Conservation (phyloP, 1,140 invertebrate genomes). For the Oppia nitens region DNA sequence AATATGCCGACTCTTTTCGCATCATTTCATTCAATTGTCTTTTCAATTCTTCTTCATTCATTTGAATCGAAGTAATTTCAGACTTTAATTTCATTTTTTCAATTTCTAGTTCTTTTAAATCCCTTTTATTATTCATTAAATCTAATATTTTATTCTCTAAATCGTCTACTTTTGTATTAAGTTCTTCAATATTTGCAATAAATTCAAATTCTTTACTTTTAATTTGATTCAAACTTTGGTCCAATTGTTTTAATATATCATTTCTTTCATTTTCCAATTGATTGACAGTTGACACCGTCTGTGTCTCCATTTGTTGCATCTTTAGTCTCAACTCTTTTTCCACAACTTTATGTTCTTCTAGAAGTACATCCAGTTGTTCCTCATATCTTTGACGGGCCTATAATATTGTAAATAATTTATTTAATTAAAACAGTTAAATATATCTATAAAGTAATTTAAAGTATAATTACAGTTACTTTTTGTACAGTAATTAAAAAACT, state of each 20-base stretch:
- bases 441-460: too few relatives aligned
- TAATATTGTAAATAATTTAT: too few relatives aligned
- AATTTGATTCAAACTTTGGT: conserved; percentile 38
- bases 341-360: conserved; percentile 17
- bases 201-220: background rate
- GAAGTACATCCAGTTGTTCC: conserved; percentile 11
- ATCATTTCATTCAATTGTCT: background rate
- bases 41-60: background rate
- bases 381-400: conserved; percentile 6
- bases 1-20: conserved; percentile 42
- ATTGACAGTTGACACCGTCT: conserved; percentile 13
- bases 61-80: background rate
- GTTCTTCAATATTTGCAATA: background rate
- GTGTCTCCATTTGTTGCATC: conserved; percentile 17
- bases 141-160: background rate
- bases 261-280: conserved; percentile 14
- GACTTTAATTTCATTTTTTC: background rate
- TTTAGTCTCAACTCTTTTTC: conserved; percentile 19
- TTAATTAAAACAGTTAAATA: too few relatives aligned
- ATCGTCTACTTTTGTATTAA: background rate
- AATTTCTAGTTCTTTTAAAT: background rate
- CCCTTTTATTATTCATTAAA: background rate
- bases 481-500: too few relatives aligned
- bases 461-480: too few relatives aligned
- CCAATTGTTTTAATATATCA: conserved; percentile 33